A percentile compares a stretch with the other conserved stretches of the same genome.
phyloP scores from a whole-genome alignment of 2,113 vertebrate genomes.

The Phainopepla nitens region DNA sequence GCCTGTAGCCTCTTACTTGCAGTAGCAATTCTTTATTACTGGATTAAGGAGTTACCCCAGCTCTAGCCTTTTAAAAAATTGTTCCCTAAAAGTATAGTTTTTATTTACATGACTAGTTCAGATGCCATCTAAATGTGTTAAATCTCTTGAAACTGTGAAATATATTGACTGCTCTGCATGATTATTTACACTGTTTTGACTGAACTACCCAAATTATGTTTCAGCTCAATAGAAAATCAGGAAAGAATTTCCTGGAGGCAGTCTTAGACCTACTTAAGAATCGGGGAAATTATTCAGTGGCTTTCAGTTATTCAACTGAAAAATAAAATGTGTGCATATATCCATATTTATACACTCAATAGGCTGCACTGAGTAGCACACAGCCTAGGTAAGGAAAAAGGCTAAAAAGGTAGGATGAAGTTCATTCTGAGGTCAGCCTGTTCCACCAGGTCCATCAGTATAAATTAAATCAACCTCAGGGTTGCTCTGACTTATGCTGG shows the following conservation, averaged over 20 bases:
- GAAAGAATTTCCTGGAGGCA: background rate
- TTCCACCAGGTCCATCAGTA: conserved; percentile 4
- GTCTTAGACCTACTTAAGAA: conserved; percentile 21
- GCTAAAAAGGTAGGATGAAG: background rate
- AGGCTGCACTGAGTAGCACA: background rate
- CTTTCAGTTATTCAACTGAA: background rate
- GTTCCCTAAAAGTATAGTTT: background rate
- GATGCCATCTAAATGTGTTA: background rate
- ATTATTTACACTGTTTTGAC: background rate
- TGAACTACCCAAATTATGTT: background rate
- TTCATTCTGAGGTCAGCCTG: conserved; percentile 17
- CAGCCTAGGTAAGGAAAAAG: background rate
- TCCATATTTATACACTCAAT: background rate
- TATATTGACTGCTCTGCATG: background rate
- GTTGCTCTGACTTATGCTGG: background rate
- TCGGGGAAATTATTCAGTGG: background rate
- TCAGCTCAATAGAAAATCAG: background rate
- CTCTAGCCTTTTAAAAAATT: background rate
- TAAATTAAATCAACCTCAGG: conserved; percentile 18
- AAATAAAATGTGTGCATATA: background rate
- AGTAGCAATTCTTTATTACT: background rate
- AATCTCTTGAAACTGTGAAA: background rate
- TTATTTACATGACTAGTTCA: background rate
- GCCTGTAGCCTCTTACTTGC: background rate
- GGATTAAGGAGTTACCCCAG: background rate